These are phyloP conservation scores for Aromia moschata DNA, from an alignment of 2,888 invertebrate genomes.

Conservation along the genomic window DNA sequence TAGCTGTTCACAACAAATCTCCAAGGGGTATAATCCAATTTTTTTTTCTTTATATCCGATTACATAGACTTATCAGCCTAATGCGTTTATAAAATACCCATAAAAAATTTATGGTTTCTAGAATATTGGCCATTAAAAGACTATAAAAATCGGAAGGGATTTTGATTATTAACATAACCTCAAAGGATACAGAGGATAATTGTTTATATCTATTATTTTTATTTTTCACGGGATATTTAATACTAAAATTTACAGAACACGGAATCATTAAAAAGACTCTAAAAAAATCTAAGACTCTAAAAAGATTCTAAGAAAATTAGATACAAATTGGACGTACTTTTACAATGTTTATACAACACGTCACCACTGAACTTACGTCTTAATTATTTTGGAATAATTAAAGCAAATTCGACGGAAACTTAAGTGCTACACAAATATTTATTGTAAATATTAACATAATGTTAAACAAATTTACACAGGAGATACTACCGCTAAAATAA, in stretches of 20 bases:
- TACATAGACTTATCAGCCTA: neutral
- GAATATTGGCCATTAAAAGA: neutral
- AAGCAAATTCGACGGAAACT: neutral
- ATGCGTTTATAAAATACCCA: neutral
- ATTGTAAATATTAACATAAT: constrained; percentile 10
- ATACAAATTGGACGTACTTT: too few relatives aligned
- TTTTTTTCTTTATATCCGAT: constrained; percentile 11
- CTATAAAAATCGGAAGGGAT: too few relatives aligned
- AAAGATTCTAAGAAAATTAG: too few relatives aligned
- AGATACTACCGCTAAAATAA: constrained; percentile 1
- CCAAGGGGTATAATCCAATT: constrained; percentile 11
- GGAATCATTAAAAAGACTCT: too few relatives aligned
- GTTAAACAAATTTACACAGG: constrained; percentile 8
- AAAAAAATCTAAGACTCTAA: too few relatives aligned
- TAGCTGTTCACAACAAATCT: constrained; percentile 1
- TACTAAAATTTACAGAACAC: too few relatives aligned
- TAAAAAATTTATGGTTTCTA: neutral
- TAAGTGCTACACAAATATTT: constrained; percentile 18
- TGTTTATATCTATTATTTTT: too few relatives aligned
- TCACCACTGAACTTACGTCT: neutral
- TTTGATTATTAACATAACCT: too few relatives aligned
- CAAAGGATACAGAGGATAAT: too few relatives aligned
- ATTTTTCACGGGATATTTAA: too few relatives aligned
- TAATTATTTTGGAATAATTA: constrained; percentile 1
- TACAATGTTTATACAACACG: too few relatives aligned